Base-by-base conservation (phyloP, 1,140 invertebrate genomes). In the Drosophila insularis region DNA sequence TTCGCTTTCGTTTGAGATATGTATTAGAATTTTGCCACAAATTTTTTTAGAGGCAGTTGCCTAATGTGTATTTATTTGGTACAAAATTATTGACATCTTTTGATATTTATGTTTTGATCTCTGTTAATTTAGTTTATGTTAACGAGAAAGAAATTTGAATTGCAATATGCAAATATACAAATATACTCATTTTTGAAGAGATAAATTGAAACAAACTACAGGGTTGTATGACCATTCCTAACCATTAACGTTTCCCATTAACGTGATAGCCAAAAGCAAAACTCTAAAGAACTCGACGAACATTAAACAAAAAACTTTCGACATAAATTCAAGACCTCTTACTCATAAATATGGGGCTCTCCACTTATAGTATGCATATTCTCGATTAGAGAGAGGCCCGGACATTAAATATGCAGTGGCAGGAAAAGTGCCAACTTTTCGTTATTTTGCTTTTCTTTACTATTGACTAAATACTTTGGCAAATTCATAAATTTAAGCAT, bases 401-500 rank as follows among this genome's bases (percentile, higher is more conserved):
- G 10, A 37, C 59, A 84, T 86, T 72, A 86, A 86, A 81, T 86
- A 86, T 86, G 82, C 84, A 81, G 66, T 63, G 70, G 50, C 43
- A 40, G 5, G 17, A 39, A 32, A 62, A 46, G 55, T 35, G 21
- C 50, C 61, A 80, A 61, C 68, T 79, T 71, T 40, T 81, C 68
- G 53, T 76, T 77, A 37, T 68, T 63, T 32, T 35, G 32, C 10
- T 21, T n/a, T 40, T 56, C 66, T 64, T 17, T 50, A 85, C 84
- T 89, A 89, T 89, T 89, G 85, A 89, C 84, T 84, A 89, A 89
- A 89, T 89, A 89, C 80, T 89, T 89, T 80, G 77, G 68, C 80
- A 89, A 89, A 89, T 89, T 89, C 84, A 89, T 89, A 89, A 89
- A 89, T 89, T 89, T 67, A 78, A 78, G 73, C 80, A 68, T 58